Evolutionary conservation across 2,797 vertebrate genomes (phyloP).

Genomic region (Melanogrammus aeglefinus): DNA sequence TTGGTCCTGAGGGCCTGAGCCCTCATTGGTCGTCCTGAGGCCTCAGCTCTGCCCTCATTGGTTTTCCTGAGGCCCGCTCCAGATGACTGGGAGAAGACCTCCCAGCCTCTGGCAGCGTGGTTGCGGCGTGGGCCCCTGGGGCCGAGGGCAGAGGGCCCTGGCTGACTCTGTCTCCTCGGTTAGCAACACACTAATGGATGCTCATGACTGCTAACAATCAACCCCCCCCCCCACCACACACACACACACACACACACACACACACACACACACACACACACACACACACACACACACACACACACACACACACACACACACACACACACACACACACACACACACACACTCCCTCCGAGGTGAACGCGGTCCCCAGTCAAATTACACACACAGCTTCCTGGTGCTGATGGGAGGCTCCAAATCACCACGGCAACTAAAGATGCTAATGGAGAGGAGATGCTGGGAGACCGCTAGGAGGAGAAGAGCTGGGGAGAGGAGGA

Average conservation of each 20-base stretch:
- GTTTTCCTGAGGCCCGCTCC: no score
- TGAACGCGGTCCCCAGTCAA: conserved; percentile 77
- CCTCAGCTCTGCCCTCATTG: no score
- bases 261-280: conserved; percentile 43
- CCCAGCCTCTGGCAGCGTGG: no score
- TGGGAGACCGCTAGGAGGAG: conserved; percentile 45
- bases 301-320: conserved; percentile 47
- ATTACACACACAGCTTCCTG: conserved; percentile 74
- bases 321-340: conserved; percentile 8
- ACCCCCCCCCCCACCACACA: no score
- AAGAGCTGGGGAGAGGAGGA: neutral
- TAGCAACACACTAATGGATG: conserved; percentile 3
- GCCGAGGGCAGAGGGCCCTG: no score
- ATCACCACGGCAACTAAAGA: conserved; percentile 73
- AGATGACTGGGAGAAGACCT: no score
- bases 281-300: conserved; percentile 23
- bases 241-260: neutral
- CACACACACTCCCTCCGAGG: conserved; percentile 63
- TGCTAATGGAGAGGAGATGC: conserved; percentile 62
- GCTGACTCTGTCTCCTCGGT: neutral
- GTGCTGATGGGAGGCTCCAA: conserved; percentile 73
- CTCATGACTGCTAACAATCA: neutral
- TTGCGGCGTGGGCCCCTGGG: neutral
- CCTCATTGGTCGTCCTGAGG: no score
- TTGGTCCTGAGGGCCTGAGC: no score